Evolutionary conservation across 2,888 invertebrate genomes (phyloP).

Genomic region (Apoda limacodes): DNA sequence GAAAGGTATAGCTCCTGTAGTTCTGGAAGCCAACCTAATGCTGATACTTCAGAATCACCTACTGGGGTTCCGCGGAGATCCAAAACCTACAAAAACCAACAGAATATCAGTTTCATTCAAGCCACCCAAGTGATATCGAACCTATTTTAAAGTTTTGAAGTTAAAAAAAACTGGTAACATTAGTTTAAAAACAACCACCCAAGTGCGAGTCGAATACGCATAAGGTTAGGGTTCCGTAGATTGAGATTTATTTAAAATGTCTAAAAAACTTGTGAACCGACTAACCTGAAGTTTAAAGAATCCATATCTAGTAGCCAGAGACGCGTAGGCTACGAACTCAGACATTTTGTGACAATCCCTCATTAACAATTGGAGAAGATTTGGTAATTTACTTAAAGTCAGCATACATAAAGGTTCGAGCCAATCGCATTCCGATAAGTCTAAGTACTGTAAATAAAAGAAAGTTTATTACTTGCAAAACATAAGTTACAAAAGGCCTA

Average conservation of each 20-base stretch:
- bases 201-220: too few species aligned
- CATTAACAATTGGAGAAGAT: slow-evolving; percentile 72
- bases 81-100: slow-evolving; percentile 30
- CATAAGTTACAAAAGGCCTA: too few species aligned
- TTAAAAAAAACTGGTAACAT: too few species aligned
- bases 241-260: too few species aligned
- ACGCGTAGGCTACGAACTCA: slow-evolving; percentile 82
- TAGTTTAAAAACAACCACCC: too few species aligned
- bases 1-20: slow-evolving; percentile 38
- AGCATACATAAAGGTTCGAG: slow-evolving; percentile 79
- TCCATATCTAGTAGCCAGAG: slow-evolving; percentile 79
- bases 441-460: slow-evolving; percentile 65
- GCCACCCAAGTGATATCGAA: too few species aligned
- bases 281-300: slow-evolving; percentile 71
- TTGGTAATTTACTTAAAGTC: slow-evolving; percentile 76
- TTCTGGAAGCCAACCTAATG: slow-evolving; percentile 46
- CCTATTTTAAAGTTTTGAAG: too few species aligned
- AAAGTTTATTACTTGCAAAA: not conserved
- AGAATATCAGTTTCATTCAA: too few species aligned
- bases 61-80: slow-evolving; percentile 52
- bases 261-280: too few species aligned
- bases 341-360: slow-evolving; percentile 74
- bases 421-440: slow-evolving; percentile 80
- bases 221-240: too few species aligned
- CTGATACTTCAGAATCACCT: slow-evolving; percentile 54